phyloP scores from a whole-genome alignment of 2,797 vertebrate species.

The Microhierax caerulescens region DNA sequence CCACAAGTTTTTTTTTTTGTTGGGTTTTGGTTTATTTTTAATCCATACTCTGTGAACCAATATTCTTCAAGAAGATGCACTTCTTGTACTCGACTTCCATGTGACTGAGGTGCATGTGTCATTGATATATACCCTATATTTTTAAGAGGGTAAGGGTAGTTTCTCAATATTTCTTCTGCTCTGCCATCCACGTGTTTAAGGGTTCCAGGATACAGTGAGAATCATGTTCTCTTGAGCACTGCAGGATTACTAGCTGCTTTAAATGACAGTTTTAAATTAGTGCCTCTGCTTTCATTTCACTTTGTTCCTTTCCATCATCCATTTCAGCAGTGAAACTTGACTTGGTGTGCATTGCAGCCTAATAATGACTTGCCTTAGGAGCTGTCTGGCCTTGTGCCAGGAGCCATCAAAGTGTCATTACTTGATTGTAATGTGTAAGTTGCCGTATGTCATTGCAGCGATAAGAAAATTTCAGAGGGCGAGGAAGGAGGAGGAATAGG shows the following conservation, averaged over 20 bases:
- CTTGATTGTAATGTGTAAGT: not conserved
- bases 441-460: not conserved
- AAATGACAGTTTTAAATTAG: not conserved
- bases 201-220: not conserved
- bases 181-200: not conserved
- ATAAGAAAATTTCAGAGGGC: not conserved
- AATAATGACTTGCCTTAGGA: conserved; percentile 6
- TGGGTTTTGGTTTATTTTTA: not conserved
- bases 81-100: not conserved
- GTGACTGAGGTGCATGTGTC: not conserved
- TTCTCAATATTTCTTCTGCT: not conserved
- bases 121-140: not conserved
- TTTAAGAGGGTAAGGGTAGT: not conserved
- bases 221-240: not conserved
- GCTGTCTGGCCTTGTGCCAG: conserved; percentile 21
- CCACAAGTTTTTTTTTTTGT: not conserved
- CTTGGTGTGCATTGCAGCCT: not conserved
- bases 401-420: not conserved
- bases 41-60: not conserved
- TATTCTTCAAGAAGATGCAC: not conserved
- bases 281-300: not conserved
- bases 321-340: not conserved
- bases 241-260: not conserved
- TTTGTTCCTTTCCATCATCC: not conserved
- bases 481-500: not conserved